phyloP scores from a whole-genome alignment of 2,113 vertebrate species.

The Anhinga anhinga region DNA sequence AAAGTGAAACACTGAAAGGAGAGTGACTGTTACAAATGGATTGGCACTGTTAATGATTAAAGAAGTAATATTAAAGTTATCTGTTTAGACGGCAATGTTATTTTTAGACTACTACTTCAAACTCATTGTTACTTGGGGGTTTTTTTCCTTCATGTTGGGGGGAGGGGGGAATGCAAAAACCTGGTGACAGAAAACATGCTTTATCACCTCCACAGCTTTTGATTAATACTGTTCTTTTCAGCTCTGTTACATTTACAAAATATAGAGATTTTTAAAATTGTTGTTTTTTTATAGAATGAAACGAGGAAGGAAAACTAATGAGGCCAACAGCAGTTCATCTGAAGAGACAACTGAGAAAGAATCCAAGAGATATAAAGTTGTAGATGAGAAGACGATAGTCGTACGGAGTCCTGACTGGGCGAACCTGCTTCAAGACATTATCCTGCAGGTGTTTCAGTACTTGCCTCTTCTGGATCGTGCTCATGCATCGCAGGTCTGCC shows the following conservation, averaged over 20 bases:
- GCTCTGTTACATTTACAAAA: background rate
- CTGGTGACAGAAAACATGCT: background rate
- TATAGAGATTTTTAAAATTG: background rate
- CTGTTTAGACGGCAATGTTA: background rate
- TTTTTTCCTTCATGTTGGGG: background rate
- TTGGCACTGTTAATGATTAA: background rate
- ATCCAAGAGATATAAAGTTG: constrained; percentile 78
- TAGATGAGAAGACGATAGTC: constrained; percentile 15
- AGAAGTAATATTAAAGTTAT: background rate
- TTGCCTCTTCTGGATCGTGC: constrained; percentile 92
- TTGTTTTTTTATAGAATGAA: constrained; percentile 88
- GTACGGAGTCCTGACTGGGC: constrained; percentile 78
- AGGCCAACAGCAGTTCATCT: constrained; percentile 65
- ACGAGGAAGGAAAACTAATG: constrained; percentile 81
- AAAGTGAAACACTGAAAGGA: background rate
- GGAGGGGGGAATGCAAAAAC: background rate
- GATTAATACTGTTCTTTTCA: background rate
- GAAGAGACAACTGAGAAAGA: constrained; percentile 66
- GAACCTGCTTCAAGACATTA: constrained; percentile 88
- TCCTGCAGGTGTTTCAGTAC: constrained; percentile 92
- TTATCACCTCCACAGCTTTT: background rate
- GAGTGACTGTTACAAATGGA: background rate
- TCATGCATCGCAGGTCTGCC: constrained; percentile 92
- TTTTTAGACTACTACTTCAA: background rate
- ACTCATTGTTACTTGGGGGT: background rate